A percentile compares a stretch with the other conserved stretches of the same genome.
Evolutionary conservation across 2,797 vertebrate species (phyloP).

Genomic region (Pangasius djambal): DNA sequence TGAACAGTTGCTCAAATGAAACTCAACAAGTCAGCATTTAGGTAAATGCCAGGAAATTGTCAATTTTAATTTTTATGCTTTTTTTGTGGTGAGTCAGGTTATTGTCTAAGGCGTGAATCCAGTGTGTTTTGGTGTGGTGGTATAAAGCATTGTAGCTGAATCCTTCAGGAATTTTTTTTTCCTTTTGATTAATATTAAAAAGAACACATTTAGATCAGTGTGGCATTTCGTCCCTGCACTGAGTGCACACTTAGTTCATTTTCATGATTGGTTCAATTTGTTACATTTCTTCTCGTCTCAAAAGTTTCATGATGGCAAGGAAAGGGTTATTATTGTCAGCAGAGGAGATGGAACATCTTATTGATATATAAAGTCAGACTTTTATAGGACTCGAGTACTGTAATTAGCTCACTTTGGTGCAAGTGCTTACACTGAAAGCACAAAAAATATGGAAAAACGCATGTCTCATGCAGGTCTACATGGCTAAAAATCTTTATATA

Average conservation of each 20-base stretch:
- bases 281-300: neutral
- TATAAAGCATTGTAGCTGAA: neutral
- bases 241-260: constrained; percentile 33
- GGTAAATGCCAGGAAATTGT: constrained; percentile 34
- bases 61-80: constrained; percentile 17
- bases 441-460: neutral
- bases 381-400: neutral
- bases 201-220: constrained; percentile 47
- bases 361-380: neutral
- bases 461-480: neutral
- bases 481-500: neutral
- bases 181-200: constrained; percentile 52
- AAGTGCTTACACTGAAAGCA: neutral
- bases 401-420: neutral
- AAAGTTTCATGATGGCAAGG: neutral
- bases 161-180: constrained; percentile 18
- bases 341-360: neutral
- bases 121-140: neutral
- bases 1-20: constrained; percentile 4
- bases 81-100: constrained; percentile 15
- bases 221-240: constrained; percentile 42
- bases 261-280: constrained; percentile 4
- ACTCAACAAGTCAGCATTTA: constrained; percentile 43
- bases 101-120: neutral
- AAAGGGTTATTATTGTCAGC: neutral